Evolutionary conservation across 1,140 invertebrate genomes (phyloP), one percentile per base, ranked within the genome.

Genomic region (Bombus confusus): DNA sequence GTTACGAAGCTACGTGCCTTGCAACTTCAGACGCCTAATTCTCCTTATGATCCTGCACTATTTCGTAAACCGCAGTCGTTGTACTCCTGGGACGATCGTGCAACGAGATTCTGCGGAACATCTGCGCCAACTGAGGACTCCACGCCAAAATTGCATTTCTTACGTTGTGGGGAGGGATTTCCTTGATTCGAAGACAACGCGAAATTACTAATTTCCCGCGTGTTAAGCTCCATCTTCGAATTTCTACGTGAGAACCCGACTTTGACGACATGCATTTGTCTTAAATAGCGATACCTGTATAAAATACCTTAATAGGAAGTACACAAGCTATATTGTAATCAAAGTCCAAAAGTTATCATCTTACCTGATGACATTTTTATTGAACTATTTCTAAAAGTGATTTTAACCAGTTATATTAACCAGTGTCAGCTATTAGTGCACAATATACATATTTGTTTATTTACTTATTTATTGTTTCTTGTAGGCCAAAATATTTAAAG

Each of bases 11-110:
- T 91, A 91, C 90, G 90, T 91, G 90, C 90, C 90, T 87, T 88
- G 90, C 90, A 86, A 91, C 89, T 91, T 91, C 87, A 91, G 90
- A 88, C 87, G 90, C 90, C 90, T 91, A 91, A 91, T 91, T 91
- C 90, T 91, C 90, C 89, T 91, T 91, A 91, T 89, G 87, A 91
- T 91, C 87, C 87, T 88, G 81, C 83, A 91, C 85, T 91, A 91
- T 91, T 91, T 91, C 89, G 90, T 89, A 91, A 91, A 91, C 90
- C 90, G 90, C 90, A 91, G 85, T 91, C 87, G 83, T 91, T 91
- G 87, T 87, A 87, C 87, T 91, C 83, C 39, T 74, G 80, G 90
- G 87, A 91, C 90, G 85, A 91, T 91, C 89, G 90, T 80, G 85
- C 87, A 83, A 90, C 84, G 90, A 88, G 90, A 91, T 91, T 90